Conservation (phyloP, 2,797 vertebrate species). For the Luscinia luscinia region DNA sequence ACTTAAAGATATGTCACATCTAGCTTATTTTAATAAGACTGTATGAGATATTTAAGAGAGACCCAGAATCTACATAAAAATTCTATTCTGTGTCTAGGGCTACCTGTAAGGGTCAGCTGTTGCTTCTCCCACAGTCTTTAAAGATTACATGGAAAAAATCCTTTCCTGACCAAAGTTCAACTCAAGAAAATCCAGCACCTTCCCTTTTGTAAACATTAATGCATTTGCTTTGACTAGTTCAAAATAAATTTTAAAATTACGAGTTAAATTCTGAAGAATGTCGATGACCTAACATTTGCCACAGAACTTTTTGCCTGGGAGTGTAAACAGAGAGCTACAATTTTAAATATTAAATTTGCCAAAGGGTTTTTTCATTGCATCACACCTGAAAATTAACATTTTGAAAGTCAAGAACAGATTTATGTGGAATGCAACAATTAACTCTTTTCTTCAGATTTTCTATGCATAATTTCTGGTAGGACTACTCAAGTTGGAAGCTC, state of each 20-base stretch:
- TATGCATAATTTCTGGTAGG: neutral
- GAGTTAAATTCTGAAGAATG: neutral
- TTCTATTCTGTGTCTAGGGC: neutral
- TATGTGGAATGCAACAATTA: neutral
- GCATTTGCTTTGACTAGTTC: neutral
- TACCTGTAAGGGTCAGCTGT: neutral
- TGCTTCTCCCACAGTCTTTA: neutral
- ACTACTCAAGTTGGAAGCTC: neutral
- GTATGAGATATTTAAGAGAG: neutral
- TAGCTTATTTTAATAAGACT: neutral
- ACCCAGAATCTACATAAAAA: neutral
- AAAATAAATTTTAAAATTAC: neutral
- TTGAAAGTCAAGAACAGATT: neutral
- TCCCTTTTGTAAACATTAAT: neutral
- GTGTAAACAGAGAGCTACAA: neutral
- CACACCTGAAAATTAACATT: neutral
- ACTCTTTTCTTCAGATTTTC: neutral
- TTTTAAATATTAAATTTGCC: neutral
- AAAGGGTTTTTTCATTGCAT: neutral
- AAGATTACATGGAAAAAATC: neutral
- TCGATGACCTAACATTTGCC: neutral
- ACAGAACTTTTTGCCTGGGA: neutral
- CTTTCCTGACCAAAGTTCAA: neutral
- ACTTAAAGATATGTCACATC: neutral
- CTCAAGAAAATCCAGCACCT: neutral